Percentiles rank a stretch among this genome's conserved stretches.
phyloP scores from a whole-genome alignment of 2,113 vertebrate species.

The Neogale vison region DNA sequence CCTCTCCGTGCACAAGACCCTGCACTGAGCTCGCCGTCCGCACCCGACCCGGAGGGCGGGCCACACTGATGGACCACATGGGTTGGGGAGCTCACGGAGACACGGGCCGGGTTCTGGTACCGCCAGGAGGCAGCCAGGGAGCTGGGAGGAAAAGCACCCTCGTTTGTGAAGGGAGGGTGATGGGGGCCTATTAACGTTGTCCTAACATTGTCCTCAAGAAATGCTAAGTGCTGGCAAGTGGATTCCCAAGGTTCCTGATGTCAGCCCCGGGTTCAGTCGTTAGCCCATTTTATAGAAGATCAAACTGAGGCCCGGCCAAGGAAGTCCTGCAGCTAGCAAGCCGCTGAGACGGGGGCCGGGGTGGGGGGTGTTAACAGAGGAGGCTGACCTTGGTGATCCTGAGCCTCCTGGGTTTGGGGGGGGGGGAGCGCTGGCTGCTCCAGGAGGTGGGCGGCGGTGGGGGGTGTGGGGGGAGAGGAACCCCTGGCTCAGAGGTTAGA shows the following conservation, averaged over 20 bases:
- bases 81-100: neutral
- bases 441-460: rapidly evolving
- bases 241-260: rapidly evolving
- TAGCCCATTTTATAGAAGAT: neutral
- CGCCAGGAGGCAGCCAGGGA: neutral
- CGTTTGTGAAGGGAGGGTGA: rapidly evolving
- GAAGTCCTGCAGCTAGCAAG: neutral
- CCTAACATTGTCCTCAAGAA: rapidly evolving
- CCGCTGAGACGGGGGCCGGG: neutral
- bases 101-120: neutral
- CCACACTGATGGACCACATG: rapidly evolving
- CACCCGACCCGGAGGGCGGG: rapidly evolving
- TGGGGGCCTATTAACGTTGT: neutral
- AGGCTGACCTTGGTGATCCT: neutral
- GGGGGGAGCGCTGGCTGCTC: neutral
- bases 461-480: rapidly evolving
- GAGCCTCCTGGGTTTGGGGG: rapidly evolving
- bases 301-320: neutral
- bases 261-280: rapidly evolving
- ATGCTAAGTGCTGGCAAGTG: neutral
- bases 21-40: rapidly evolving
- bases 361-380: rapidly evolving
- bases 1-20: neutral
- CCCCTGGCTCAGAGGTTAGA: neutral
- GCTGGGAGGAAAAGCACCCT: rapidly evolving